Conservation (phyloP, 2,797 vertebrate species). For the Pristis pectinata region DNA sequence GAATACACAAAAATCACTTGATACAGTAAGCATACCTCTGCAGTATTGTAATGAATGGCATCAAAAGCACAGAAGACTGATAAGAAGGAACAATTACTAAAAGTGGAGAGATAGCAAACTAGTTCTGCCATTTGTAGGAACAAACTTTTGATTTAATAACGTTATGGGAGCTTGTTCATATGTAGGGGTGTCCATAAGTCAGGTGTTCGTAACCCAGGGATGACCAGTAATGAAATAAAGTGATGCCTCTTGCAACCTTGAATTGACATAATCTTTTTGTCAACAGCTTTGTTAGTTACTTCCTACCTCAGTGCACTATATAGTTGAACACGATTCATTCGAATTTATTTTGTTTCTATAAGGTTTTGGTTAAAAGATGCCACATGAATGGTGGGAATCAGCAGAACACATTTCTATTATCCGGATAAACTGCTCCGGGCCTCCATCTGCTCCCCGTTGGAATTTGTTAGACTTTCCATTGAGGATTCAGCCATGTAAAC, state of each 20-base stretch:
- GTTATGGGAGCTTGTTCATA: too few relatives aligned
- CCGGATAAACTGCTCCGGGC: neutral
- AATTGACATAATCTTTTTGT: neutral
- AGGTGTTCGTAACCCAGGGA: too few relatives aligned
- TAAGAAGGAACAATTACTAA: neutral
- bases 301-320: neutral
- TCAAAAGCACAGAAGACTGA: too few relatives aligned
- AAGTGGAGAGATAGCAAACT: neutral
- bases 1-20: too few relatives aligned
- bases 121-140: too few relatives aligned
- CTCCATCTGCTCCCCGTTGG: conserved; percentile 12
- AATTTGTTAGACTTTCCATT: conserved; percentile 16
- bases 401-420: neutral
- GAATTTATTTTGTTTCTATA: neutral
- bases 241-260: neutral
- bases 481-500: conserved; percentile 23
- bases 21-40: too few relatives aligned
- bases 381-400: neutral
- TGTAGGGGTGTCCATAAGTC: too few relatives aligned
- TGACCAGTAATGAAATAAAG: too few relatives aligned
- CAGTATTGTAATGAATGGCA: too few relatives aligned
- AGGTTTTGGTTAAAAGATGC: neutral
- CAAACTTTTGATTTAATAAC: too few relatives aligned
- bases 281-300: neutral
- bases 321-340: neutral